Evolutionary conservation across 35 echinoderm and acorn worm genomes (phyloP).

Genomic region (Eucidaris tribuloides): DNA sequence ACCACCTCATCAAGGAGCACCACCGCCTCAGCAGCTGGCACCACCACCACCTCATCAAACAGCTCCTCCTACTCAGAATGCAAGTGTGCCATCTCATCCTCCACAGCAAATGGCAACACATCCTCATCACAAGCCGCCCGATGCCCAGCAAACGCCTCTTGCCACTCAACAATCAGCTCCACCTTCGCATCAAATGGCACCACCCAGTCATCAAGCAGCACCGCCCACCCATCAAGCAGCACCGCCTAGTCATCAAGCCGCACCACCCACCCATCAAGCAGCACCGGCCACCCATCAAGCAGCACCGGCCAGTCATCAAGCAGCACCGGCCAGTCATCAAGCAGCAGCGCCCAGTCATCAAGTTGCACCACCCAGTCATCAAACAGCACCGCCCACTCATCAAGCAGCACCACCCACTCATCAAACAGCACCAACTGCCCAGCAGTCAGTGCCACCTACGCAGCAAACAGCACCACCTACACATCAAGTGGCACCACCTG

Average conservation of each 20-base stretch:
- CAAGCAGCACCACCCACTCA: background rate
- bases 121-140: background rate
- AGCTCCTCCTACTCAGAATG: background rate
- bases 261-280: conserved; percentile 2
- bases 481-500: background rate
- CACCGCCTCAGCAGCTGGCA: background rate
- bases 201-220: too few species aligned
- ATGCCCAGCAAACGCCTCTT: background rate
- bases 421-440: background rate
- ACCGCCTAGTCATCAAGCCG: background rate
- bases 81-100: background rate
- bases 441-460: background rate
- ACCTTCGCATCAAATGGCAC: background rate
- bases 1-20: background rate
- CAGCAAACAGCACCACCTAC: background rate
- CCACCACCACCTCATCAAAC: background rate
- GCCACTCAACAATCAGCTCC: background rate
- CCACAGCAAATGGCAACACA: background rate
- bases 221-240: background rate
- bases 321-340: background rate
- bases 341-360: background rate
- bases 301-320: background rate
- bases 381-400: background rate
- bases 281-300: background rate
- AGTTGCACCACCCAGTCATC: background rate